Evolutionary conservation across 2,888 invertebrate species (phyloP).

Genomic region (Apotomis capreana): DNA sequence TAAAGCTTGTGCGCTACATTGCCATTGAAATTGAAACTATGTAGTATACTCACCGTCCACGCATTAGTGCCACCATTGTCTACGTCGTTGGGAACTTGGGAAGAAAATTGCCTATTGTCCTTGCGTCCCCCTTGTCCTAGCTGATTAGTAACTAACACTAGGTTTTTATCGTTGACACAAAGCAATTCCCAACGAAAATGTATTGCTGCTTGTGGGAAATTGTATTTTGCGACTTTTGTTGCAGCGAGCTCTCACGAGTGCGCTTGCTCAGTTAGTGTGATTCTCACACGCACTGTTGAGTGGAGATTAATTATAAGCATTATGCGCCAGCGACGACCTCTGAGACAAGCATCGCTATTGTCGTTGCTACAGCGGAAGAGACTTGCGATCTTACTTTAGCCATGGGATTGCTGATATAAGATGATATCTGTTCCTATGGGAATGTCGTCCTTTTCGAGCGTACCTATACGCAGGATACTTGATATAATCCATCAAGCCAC

Average conservation of each 20-base stretch:
- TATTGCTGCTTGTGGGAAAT: slow-evolving; percentile 68
- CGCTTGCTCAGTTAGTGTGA: slow-evolving; percentile 58
- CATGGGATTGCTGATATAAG: not conserved
- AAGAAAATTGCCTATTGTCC: slow-evolving; percentile 71
- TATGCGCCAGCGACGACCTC: slow-evolving; percentile 56
- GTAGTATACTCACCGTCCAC: slow-evolving; percentile 46
- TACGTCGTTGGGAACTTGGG: slow-evolving; percentile 60
- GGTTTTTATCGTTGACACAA: slow-evolving; percentile 72
- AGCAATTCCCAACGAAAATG: slow-evolving; percentile 69
- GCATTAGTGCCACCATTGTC: slow-evolving; percentile 55
- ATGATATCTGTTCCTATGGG: too few relatives aligned
- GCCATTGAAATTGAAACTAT: not conserved
- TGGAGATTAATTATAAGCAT: slow-evolving; percentile 68
- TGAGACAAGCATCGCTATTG: slow-evolving; percentile 54
- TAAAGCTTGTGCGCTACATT: too few relatives aligned
- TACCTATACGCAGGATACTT: too few relatives aligned
- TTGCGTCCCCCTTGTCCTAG: slow-evolving; percentile 66
- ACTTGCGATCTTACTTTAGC: slow-evolving; percentile 45
- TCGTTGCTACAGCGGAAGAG: slow-evolving; percentile 56
- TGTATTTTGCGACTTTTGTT: slow-evolving; percentile 68
- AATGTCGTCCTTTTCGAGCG: too few relatives aligned
- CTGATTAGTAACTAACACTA: slow-evolving; percentile 72
- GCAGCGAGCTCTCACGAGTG: slow-evolving; percentile 69
- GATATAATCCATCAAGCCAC: too few relatives aligned
- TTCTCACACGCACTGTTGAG: slow-evolving; percentile 68